Percentiles rank a stretch among this genome's conserved stretches.
These are phyloP conservation scores for Laupala kohalensis DNA, from an alignment of 1,140 invertebrate species.

Conservation along the genomic window DNA sequence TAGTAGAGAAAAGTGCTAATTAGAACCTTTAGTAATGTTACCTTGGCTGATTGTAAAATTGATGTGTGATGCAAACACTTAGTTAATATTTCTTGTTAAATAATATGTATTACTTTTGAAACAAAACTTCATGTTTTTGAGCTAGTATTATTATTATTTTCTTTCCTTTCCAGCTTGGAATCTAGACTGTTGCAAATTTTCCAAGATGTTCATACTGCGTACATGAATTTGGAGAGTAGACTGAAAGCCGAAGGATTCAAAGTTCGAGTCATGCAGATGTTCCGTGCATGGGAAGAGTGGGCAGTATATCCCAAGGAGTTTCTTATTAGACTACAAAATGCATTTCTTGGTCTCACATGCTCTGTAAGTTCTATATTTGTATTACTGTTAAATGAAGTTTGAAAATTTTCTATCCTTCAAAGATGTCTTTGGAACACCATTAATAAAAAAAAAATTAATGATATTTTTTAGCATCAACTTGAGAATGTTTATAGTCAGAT, in stretches of 20 bases:
- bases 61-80: too few relatives aligned
- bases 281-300: constrained; percentile 97
- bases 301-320: constrained; percentile 91
- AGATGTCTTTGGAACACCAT: too few relatives aligned
- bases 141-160: neutral
- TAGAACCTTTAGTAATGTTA: too few relatives aligned
- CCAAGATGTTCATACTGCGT: constrained; percentile 62
- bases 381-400: neutral
- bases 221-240: constrained; percentile 68
- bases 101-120: too few relatives aligned
- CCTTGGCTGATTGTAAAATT: too few relatives aligned
- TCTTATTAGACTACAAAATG: constrained; percentile 77
- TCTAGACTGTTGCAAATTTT: constrained; percentile 76
- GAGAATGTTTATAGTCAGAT: too few relatives aligned
- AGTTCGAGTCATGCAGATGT: constrained; percentile 83
- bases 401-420: too few relatives aligned
- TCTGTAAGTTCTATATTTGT: neutral
- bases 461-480: too few relatives aligned
- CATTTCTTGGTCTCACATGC: constrained; percentile 60
- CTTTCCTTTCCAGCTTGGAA: constrained; percentile 60
- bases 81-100: too few relatives aligned
- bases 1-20: too few relatives aligned
- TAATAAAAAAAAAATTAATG: too few relatives aligned
- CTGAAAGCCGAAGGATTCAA: constrained; percentile 94
- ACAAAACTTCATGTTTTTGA: neutral